Evolutionary conservation across 2,888 invertebrate genomes (phyloP), one percentile per base, ranked within the genome.

Genomic region (Eupelmus urozonus): DNA sequence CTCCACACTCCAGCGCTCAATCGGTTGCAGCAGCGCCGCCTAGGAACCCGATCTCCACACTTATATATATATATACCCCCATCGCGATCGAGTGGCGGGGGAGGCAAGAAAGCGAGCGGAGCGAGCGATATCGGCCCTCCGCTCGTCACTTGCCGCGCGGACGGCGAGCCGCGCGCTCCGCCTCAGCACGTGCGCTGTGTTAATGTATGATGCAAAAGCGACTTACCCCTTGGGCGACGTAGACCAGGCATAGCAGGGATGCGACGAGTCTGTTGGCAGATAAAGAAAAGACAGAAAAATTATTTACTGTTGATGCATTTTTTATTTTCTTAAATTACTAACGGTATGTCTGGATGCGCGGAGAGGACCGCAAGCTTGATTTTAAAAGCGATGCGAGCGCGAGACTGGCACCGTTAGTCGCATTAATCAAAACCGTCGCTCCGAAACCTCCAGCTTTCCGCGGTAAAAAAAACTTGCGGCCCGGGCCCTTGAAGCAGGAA

Each of bases 191-290:
- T 34, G 34, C 9, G 9, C 9, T 5, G 9, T 34, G 34, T 34
- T 34, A 34, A 34, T 3, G 9, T 34, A 34, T 34, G 3, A 34
- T 34, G 34, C 34, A 9, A 45, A 13, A 16, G 9, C 20, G 53
- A 91, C 92, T 89, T 90, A 92, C 92, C 91, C 90, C 92, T 84
- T 89, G 85, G 82, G 89, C 88, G 82, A 90, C 87, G 81, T 90
- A 87, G 85, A 89, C 87, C 87, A 92, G 86, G 87, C 90, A 90
- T 29, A 90, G 87, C 85, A 91, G 86, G 88, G 89, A 88, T 86
- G 91, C 91, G 89, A 91, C 88, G 88, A 91, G 89, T 89, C 92
- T 92, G 90, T 72, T 89, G 90, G 81, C 85, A 85, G 85, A 80
- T 78, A 42, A 4, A 62, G 7, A n/a, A 40, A 1, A 2, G 0